A percentile compares a stretch with the other conserved stretches of the same genome.
phyloP scores from a whole-genome alignment of 2,888 invertebrate species.

The Blastobasis adustella region DNA sequence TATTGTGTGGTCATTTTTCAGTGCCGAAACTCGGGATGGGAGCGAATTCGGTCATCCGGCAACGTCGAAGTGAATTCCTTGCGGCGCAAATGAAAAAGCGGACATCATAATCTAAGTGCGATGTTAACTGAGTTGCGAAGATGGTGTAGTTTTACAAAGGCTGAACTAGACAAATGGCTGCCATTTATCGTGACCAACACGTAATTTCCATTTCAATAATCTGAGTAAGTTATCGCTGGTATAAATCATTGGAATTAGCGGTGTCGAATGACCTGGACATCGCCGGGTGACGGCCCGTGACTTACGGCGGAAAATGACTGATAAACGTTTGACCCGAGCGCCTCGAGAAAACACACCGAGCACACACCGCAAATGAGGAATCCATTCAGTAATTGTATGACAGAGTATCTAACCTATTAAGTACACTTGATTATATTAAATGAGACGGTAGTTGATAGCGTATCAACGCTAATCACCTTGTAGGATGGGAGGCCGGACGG shows the following conservation, averaged over 20 bases:
- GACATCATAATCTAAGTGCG: conserved; percentile 6
- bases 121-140: conserved; percentile 9
- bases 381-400: not conserved
- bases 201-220: conserved; percentile 40
- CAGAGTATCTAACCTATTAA: conserved; percentile 5
- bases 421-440: conserved; percentile 7
- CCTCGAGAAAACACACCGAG: not conserved
- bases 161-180: conserved; percentile 29
- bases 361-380: not conserved
- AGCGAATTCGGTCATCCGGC: not conserved
- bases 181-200: conserved; percentile 38
- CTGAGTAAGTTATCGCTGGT: conserved; percentile 32
- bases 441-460: conserved; percentile 8
- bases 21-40: conserved; percentile 7
- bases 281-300: conserved; percentile 6
- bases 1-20: conserved; percentile 36
- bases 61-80: not conserved
- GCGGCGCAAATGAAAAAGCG: not conserved
- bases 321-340: conserved; percentile 1
- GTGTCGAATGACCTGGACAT: conserved; percentile 12
- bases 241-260: conserved; percentile 34
- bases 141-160: conserved; percentile 14
- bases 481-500: conserved; percentile 7
- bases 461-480: conserved; percentile 5
- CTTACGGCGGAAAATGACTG: conserved; percentile 9